A percentile compares a stretch with the other conserved stretches of the same genome.
These are phyloP conservation scores for Leptodactylus fuscus DNA, from an alignment of 2,113 vertebrate genomes.

Conservation along the genomic window DNA sequence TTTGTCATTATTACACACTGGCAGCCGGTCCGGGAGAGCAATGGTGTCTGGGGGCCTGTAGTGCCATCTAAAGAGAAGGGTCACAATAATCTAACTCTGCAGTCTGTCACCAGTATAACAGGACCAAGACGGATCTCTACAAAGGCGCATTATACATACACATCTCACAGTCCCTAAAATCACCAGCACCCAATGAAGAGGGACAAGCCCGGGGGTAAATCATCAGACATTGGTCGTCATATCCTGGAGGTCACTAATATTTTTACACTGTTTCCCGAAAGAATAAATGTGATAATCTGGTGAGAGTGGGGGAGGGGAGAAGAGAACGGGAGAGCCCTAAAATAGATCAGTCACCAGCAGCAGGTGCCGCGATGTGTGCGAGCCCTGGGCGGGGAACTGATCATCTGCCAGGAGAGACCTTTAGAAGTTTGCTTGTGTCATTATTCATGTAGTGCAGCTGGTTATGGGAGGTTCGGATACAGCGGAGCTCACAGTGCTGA, in stretches of 20 bases:
- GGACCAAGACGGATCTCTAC: no score
- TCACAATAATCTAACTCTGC: neutral
- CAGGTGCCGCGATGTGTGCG: neutral
- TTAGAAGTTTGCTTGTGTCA: no score
- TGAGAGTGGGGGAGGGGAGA: neutral
- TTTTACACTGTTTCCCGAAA: neutral
- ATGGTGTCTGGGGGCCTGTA: neutral
- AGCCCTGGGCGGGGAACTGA: neutral
- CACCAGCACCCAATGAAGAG: no score
- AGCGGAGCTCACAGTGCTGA: no score
- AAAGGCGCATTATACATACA: no score
- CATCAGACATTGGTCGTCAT: no score
- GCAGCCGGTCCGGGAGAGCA: neutral
- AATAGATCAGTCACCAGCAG: neutral
- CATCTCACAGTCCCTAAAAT: no score
- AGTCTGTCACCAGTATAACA: no score
- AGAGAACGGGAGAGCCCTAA: neutral
- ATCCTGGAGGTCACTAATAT: neutral
- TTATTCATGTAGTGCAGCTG: no score
- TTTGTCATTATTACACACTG: neutral
- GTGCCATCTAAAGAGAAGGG: neutral
- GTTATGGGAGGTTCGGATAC: no score
- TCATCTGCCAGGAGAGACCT: no score
- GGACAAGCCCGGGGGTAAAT: no score
- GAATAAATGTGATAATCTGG: neutral